Conservation (phyloP, 1,140 invertebrate species). For the Drosophila simulans region DNA sequence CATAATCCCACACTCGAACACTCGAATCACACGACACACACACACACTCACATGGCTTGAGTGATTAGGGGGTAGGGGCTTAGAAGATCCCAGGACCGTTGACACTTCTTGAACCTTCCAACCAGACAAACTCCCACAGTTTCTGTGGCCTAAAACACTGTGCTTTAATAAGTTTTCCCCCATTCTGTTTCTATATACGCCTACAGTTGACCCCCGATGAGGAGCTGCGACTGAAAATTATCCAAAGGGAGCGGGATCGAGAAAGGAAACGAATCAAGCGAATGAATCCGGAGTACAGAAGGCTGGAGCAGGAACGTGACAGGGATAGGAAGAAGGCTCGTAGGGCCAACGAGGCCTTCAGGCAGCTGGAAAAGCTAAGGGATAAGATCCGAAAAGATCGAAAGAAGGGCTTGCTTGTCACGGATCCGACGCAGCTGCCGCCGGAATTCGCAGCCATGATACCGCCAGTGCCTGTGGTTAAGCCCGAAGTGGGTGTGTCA, state of each 20-base stretch:
- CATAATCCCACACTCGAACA: slow-evolving; percentile 27
- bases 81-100: slow-evolving; percentile 29
- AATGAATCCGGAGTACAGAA: slow-evolving; percentile 78
- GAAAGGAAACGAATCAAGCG: slow-evolving; percentile 79
- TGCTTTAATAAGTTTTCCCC: slow-evolving; percentile 76
- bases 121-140: slow-evolving; percentile 49
- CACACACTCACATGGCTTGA: slow-evolving; percentile 26
- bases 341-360: slow-evolving; percentile 77
- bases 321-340: slow-evolving; percentile 79
- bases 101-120: slow-evolving; percentile 38
- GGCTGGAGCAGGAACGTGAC: slow-evolving; percentile 79
- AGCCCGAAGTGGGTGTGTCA: slow-evolving; percentile 75
- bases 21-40: slow-evolving; percentile 27
- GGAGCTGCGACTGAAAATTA: slow-evolving; percentile 75
- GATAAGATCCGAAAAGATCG: slow-evolving; percentile 83
- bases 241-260: slow-evolving; percentile 78
- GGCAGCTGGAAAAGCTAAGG: slow-evolving; percentile 78
- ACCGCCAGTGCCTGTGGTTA: slow-evolving; percentile 75
- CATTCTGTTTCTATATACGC: slow-evolving; percentile 10
- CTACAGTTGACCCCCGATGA: slow-evolving; percentile 81
- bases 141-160: slow-evolving; percentile 32
- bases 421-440: slow-evolving; percentile 68
- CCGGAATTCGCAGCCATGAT: slow-evolving; percentile 70
- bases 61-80: slow-evolving; percentile 35
- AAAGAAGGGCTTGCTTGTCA: slow-evolving; percentile 74